Base-by-base conservation (phyloP, 1,140 invertebrate species). In the Drosophila kurseongensis region DNA sequence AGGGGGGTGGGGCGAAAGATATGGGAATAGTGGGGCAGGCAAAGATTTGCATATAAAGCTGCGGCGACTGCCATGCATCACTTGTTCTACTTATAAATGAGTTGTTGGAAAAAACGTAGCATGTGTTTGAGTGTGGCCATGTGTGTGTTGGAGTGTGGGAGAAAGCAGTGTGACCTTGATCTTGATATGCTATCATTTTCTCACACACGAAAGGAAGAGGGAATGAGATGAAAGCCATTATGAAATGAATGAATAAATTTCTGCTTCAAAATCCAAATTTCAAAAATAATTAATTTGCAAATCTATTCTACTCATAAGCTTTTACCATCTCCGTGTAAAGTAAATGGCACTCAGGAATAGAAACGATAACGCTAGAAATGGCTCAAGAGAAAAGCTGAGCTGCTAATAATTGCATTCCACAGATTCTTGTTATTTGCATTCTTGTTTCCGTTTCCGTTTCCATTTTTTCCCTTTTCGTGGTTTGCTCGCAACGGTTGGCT, bases 1-100 rank as follows among this genome's bases (percentile, higher is more conserved):
- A 6, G 29, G 29, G 29, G 29, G 29, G 29, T 8, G 29, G 23
- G 29, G 14, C 23, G 32, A 18, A 10, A 27, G 44, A n/a, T n/a
- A 44, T 6, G 16, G 61, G 54, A 14, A 58, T 27, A 47, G 50
- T 32, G 12, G 45, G 35, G 14, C n/a, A 40, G 12, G 6, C 45
- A 9, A 41, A 50, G 59, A 57, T 57, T 71, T 65, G 52, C 52
- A 71, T 71, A 71, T 65, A 44, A 65, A 56, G 60, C 67, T 44
- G 67, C 38, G 61, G 32, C 54, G 55, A 51, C 48, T 51, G 48
- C 48, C 48, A 41, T 55, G 60, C 56, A 68, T 75, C 55, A 60
- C 74, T 76, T 75, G 62, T 76, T 75, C 62, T 61, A 61, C 72
- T 68, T 75, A 75, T 36, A 76, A 75, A 68, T 75, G 72, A 67